Base-by-base conservation (phyloP, 2,888 invertebrate species). In the Dasypolia templi region DNA sequence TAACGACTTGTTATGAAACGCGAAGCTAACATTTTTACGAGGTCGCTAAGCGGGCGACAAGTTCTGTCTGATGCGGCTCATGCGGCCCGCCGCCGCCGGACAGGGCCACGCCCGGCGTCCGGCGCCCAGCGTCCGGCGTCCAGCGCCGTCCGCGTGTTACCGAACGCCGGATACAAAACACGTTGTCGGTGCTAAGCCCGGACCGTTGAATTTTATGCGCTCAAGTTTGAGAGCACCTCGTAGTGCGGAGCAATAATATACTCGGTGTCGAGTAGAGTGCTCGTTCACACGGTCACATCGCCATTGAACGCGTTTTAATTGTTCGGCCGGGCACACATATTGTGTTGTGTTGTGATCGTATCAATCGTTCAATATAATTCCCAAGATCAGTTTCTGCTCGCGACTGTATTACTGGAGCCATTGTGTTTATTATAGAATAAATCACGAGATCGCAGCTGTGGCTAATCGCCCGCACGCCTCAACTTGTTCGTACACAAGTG, bases 11-110 rank as follows among this genome's bases (percentile, higher is more conserved):
- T 71, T 75, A 77, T 72, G 77, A 77, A 70, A 80, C 56, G 42
- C 58, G 64, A 68, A 69, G 44, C 69, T 83, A 82, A 69, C 73
- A 64, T 63, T 82, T 84, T 84, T 84, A 84, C 72, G 84, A 84
- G 68, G 62, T 75, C 82, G 74, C 77, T 65, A 64, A 78, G 71
- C 74, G 59, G 67, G 29, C 51, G 61, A 65, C 44, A 32, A 67
- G 42, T 49, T 65, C 17, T 44, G 46, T 73, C 55, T 55, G 56
- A 61, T 14, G 42, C 44, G 56, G 17, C 6, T 12, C 53, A 26
- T 2, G 11, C 51, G 66, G 39, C 39, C 22, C 22, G 26, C 12
- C 39, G n/a, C n/a, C 42, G 56, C 35, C 55, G 55, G 44, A 11
- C 46, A 11, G 7, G 46, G 2, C 61, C 44, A 26, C n/a, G 11